Conservation (phyloP, 2,113 vertebrate genomes). For the Orthonyx spaldingii region DNA sequence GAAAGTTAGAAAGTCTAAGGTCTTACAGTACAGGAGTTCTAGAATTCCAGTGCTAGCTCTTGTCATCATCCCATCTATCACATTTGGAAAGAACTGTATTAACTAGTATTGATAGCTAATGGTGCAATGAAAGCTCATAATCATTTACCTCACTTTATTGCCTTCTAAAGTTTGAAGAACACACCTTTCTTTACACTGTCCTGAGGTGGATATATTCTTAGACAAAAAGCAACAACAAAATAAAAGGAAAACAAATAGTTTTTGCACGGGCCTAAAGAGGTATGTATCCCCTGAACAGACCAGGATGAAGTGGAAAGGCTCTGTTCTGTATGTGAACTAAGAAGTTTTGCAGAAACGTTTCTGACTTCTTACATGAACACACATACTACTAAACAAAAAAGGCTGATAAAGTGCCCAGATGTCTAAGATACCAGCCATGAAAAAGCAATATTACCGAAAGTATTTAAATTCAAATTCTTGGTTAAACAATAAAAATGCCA, state of each 20-base stretch:
- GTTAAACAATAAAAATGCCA: conserved; percentile 9
- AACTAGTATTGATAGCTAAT: neutral
- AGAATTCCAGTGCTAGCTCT: neutral
- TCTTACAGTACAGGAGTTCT: neutral
- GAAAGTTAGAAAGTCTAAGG: neutral
- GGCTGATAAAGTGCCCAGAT: neutral
- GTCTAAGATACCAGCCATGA: neutral
- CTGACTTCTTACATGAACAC: neutral
- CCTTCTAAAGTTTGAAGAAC: neutral
- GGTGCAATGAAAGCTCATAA: neutral
- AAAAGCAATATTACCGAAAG: neutral
- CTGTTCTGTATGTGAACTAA: neutral
- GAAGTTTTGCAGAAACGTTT: neutral
- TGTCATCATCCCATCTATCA: neutral
- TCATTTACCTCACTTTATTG: neutral
- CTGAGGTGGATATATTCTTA: neutral
- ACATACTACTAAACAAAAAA: neutral
- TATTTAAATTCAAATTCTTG: neutral
- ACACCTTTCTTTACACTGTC: neutral
- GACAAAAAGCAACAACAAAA: neutral
- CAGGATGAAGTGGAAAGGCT: neutral
- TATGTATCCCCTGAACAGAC: neutral
- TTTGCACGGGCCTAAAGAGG: neutral
- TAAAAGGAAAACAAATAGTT: neutral
- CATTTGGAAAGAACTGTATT: neutral